A percentile compares a stretch with the other conserved stretches of the same genome.
Evolutionary conservation across 2,888 invertebrate genomes (phyloP).

Genomic region (Parnassius orleans): DNA sequence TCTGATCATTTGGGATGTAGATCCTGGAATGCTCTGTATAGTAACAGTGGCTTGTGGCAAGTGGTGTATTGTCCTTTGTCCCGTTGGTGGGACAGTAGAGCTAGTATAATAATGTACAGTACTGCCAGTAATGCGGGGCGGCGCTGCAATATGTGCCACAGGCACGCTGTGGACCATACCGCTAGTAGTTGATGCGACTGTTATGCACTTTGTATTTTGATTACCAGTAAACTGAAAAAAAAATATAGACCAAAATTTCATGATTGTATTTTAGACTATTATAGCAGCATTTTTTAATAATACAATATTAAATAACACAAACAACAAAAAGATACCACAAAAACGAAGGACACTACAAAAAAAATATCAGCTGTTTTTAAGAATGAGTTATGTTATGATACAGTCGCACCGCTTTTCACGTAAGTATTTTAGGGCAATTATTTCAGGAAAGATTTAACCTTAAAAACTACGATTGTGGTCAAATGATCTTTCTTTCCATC

Average conservation of each 20-base stretch:
- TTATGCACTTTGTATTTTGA: constrained; percentile 68
- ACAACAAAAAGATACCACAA: no score
- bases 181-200: constrained; percentile 71
- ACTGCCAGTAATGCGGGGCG: constrained; percentile 62
- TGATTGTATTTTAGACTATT: background rate
- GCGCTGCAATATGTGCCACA: constrained; percentile 62
- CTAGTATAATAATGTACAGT: constrained; percentile 51
- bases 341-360: no score
- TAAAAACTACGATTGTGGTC: no score
- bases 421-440: no score
- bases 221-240: constrained; percentile 56
- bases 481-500: no score
- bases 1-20: constrained; percentile 65
- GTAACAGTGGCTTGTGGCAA: constrained; percentile 67
- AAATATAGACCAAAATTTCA: background rate
- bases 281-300: background rate
- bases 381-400: no score
- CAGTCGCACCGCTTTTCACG: no score
- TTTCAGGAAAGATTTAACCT: no score
- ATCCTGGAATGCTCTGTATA: constrained; percentile 66
- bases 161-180: constrained; percentile 74
- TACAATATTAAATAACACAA: no score
- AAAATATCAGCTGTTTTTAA: no score
- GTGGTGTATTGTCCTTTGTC: constrained; percentile 55
- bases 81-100: constrained; percentile 37